Conservation (phyloP, 2,797 vertebrate genomes). For the Capromys pilorides region DNA sequence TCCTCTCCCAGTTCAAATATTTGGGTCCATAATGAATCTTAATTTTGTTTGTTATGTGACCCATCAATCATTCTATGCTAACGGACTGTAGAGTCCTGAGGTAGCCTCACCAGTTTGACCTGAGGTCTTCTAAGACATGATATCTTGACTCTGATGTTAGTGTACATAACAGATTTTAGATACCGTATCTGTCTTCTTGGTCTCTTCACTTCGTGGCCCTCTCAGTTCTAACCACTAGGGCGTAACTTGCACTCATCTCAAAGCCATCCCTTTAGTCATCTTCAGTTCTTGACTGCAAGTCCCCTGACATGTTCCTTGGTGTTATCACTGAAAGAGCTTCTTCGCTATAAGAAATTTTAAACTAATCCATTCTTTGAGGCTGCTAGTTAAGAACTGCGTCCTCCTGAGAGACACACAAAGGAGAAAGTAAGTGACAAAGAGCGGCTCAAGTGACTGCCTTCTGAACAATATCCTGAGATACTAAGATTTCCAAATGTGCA, state of each 20-base stretch:
- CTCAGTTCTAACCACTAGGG: background rate
- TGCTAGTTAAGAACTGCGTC: slow-evolving; percentile 56
- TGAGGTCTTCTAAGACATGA: background rate
- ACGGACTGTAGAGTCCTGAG: background rate
- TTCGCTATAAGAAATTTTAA: slow-evolving; percentile 28
- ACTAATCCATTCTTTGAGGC: slow-evolving; percentile 49
- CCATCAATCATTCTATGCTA: background rate
- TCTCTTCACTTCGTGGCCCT: rapidly evolving
- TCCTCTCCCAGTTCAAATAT: background rate
- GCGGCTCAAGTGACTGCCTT: slow-evolving; percentile 52
- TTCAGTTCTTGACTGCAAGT: background rate
- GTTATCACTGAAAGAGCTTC: background rate
- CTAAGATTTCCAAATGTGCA: slow-evolving; percentile 41
- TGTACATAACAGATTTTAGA: too few relatives aligned
- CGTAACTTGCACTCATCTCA: background rate
- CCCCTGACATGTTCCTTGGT: background rate
- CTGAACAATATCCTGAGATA: slow-evolving; percentile 72
- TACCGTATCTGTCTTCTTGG: background rate
- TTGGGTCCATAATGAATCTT: background rate
- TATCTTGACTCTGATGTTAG: background rate
- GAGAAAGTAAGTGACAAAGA: slow-evolving; percentile 47
- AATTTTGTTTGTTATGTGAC: background rate
- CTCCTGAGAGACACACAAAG: slow-evolving; percentile 61
- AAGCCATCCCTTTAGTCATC: background rate
- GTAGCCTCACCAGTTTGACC: background rate